These are phyloP conservation scores for Rapana venosa DNA, from an alignment of 2,888 invertebrate species.

Conservation along the genomic window DNA sequence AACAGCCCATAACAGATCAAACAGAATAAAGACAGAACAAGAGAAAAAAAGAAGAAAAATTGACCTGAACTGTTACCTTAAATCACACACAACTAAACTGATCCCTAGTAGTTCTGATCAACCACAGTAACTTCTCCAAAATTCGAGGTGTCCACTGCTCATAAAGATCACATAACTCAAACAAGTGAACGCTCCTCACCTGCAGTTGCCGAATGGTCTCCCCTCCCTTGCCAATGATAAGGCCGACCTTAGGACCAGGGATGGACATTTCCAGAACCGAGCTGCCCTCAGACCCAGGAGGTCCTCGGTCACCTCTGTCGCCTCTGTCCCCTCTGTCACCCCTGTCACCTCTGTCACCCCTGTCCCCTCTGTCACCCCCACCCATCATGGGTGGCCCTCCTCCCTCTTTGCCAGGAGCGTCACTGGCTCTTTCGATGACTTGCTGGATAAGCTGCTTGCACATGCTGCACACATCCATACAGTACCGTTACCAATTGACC, in stretches of 20 bases:
- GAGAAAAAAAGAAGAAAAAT: too few species aligned
- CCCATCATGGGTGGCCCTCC: conserved; percentile 27
- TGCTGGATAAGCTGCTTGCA: conserved; percentile 71
- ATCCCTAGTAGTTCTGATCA: too few species aligned
- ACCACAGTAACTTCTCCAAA: too few species aligned
- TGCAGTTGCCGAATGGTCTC: conserved; percentile 94
- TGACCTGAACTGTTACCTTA: too few species aligned
- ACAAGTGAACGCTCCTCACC: conserved; percentile 64
- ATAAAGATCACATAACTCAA: neutral
- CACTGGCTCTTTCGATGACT: conserved; percentile 66
- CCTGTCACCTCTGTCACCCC: neutral
- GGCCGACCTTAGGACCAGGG: conserved; percentile 97
- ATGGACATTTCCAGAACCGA: conserved; percentile 90
- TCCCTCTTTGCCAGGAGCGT: conserved; percentile 50
- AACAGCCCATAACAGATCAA: too few species aligned
- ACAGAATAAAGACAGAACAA: too few species aligned
- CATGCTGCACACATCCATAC: conserved; percentile 49
- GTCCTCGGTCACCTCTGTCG: conserved; percentile 87
- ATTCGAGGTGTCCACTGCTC: too few species aligned
- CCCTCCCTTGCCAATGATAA: conserved; percentile 98
- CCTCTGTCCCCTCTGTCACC: conserved; percentile 41
- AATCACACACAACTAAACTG: too few species aligned
- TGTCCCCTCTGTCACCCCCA: neutral
- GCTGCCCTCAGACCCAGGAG: conserved; percentile 57
- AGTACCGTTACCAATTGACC: too few species aligned